These are phyloP conservation scores for Cheilosia vernalis DNA, from an alignment of 2,888 invertebrate species.

Conservation along the genomic window DNA sequence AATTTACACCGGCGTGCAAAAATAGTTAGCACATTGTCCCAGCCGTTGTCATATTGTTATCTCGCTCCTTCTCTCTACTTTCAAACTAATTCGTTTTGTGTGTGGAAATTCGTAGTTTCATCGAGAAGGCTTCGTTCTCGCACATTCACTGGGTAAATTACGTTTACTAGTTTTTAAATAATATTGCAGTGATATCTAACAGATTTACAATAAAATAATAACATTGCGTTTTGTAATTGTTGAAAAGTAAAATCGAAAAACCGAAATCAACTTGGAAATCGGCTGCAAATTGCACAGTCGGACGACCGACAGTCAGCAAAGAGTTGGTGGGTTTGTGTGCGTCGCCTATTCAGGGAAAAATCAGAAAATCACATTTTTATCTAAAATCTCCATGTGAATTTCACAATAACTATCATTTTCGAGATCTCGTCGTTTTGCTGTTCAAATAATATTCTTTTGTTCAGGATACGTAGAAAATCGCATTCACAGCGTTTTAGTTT, in stretches of 20 bases:
- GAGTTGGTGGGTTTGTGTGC: constrained; percentile 44
- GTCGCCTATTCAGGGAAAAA: constrained; percentile 10
- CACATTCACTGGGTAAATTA: constrained; percentile 37
- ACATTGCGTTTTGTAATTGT: neutral
- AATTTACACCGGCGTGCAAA: constrained; percentile 67
- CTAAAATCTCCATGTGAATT: constrained; percentile 48
- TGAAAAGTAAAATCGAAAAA: neutral
- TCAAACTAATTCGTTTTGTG: constrained; percentile 57
- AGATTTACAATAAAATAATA: neutral
- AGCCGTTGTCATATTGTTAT: constrained; percentile 17
- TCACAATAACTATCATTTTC: constrained; percentile 35
- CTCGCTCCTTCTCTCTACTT: constrained; percentile 37
- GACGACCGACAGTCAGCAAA: constrained; percentile 1
- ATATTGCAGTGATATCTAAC: constrained; percentile 16
- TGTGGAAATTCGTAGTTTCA: constrained; percentile 70
- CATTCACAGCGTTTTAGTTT: constrained; percentile 35
- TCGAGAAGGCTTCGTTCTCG: constrained; percentile 65
- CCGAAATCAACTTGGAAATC: constrained; percentile 1
- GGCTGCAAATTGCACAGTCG: neutral
- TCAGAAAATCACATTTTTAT: constrained; percentile 1
- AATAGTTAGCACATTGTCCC: constrained; percentile 55
- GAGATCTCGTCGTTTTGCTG: constrained; percentile 42
- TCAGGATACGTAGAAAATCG: constrained; percentile 31
- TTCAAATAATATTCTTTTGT: constrained; percentile 15
- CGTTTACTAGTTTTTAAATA: constrained; percentile 14